phyloP scores from a whole-genome alignment of 2,888 invertebrate species.

The Apantesis nais region DNA sequence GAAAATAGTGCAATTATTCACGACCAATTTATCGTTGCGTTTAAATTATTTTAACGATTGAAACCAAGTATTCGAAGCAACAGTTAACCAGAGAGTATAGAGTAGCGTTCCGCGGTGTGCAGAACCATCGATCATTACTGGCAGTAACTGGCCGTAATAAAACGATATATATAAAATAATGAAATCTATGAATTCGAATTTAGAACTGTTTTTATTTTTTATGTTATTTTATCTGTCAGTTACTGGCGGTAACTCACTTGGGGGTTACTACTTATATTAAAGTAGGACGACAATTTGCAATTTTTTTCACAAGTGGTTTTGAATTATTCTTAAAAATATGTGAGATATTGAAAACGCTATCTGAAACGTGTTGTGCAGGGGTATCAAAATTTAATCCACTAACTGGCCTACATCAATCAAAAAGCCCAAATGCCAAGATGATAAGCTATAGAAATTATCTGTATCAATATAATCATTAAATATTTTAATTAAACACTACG shows the following conservation, averaged over 20 bases:
- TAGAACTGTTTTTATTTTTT: conserved; percentile 7
- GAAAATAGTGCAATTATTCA: conserved; percentile 2
- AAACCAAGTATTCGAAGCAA: conserved; percentile 31
- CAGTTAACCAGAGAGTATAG: conserved; percentile 39
- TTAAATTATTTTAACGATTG: conserved; percentile 30
- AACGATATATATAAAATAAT: conserved; percentile 22
- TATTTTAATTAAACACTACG: too few relatives aligned
- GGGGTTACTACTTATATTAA: background rate
- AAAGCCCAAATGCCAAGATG: too few relatives aligned
- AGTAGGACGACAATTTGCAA: too few relatives aligned
- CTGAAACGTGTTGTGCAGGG: too few relatives aligned
- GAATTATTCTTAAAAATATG: too few relatives aligned
- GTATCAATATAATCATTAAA: too few relatives aligned
- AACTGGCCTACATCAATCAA: too few relatives aligned
- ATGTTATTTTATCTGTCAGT: background rate
- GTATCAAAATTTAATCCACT: too few relatives aligned
- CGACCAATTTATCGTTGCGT: conserved; percentile 10
- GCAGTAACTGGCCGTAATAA: conserved; percentile 27
- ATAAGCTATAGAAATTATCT: too few relatives aligned
- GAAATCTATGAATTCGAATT: conserved; percentile 22
- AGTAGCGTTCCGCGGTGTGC: conserved; percentile 22
- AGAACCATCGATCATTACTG: conserved; percentile 41
- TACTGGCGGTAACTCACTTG: background rate
- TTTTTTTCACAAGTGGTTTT: too few relatives aligned
- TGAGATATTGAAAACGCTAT: too few relatives aligned